Evolutionary conservation across 2,797 vertebrate genomes (phyloP).

Genomic region (Clarias laeviceps): DNA sequence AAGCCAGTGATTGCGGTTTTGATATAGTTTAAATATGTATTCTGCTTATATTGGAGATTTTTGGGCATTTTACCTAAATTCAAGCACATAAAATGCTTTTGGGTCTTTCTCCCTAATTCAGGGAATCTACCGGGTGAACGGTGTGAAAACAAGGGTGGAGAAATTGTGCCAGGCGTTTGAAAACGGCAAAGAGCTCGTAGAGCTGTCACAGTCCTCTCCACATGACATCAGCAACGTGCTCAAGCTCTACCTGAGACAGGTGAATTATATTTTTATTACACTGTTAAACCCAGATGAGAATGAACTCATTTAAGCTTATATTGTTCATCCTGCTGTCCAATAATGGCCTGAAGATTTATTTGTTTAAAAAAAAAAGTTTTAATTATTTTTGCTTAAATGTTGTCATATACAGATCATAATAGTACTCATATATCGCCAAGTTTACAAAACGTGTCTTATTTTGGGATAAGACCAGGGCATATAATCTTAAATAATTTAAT

Average conservation of each 20-base stretch:
- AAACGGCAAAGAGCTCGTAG: slow-evolving; percentile 93
- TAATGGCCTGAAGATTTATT: not conserved
- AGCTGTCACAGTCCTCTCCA: slow-evolving; percentile 90
- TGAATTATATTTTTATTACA: slow-evolving; percentile 52
- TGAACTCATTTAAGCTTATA: not conserved
- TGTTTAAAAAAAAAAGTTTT: not conserved
- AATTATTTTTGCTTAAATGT: not conserved
- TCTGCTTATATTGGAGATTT: no score
- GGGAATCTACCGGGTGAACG: slow-evolving; percentile 97
- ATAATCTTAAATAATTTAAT: not conserved
- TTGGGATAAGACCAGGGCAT: no score
- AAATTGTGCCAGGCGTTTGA: slow-evolving; percentile 98
- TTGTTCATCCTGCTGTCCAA: not conserved
- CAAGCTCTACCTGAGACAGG: slow-evolving; percentile 97
- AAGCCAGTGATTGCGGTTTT: no score
- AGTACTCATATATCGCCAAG: not conserved
- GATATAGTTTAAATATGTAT: not conserved
- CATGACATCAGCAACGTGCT: slow-evolving; percentile 97
- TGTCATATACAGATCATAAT: not conserved
- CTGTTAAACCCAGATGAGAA: not conserved
- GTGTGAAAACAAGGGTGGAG: slow-evolving; percentile 94
- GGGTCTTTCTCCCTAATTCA: slow-evolving; percentile 55
- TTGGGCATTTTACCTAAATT: no score
- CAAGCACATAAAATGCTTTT: no score
- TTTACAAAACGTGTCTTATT: not conserved